These are phyloP conservation scores for Gallinago undulata DNA, from an alignment of 2,113 vertebrate species.

Conservation along the genomic window DNA sequence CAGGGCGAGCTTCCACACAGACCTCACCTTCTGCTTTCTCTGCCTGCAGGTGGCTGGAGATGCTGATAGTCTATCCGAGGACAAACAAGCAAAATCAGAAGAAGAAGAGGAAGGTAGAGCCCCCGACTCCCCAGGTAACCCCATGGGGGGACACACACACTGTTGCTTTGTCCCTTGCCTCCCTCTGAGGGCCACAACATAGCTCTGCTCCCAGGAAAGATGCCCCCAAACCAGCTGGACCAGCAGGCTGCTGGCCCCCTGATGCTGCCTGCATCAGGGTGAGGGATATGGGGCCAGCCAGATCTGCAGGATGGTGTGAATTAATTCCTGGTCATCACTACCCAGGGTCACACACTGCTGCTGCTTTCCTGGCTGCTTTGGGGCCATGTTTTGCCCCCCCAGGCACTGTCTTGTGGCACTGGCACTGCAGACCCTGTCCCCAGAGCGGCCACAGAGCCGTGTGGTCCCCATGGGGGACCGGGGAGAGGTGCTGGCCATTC, in stretches of 20 bases:
- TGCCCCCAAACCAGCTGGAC: accelerated
- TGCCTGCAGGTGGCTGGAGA: constrained; percentile 89
- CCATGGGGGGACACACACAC: no score
- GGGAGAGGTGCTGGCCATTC: not conserved
- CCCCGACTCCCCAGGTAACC: constrained; percentile 91
- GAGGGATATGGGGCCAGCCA: not conserved
- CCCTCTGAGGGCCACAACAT: not conserved
- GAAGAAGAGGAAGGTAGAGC: constrained; percentile 97
- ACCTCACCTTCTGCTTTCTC: not conserved
- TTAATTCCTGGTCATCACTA: not conserved
- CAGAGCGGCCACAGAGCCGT: not conserved
- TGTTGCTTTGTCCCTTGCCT: not conserved
- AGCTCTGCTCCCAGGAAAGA: not conserved
- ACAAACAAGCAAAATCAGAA: constrained; percentile 99
- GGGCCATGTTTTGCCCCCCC: accelerated
- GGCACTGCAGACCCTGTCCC: not conserved
- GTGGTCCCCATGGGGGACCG: not conserved
- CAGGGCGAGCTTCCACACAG: no score
- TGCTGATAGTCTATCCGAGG: constrained; percentile 90
- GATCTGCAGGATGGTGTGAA: accelerated
- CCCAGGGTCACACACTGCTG: not conserved
- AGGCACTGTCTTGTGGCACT: not conserved
- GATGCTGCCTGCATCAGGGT: not conserved
- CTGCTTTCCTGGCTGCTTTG: not conserved
- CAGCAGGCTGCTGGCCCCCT: not conserved